phyloP scores from a whole-genome alignment of 1,140 invertebrate genomes.

The Cyclina sinensis region DNA sequence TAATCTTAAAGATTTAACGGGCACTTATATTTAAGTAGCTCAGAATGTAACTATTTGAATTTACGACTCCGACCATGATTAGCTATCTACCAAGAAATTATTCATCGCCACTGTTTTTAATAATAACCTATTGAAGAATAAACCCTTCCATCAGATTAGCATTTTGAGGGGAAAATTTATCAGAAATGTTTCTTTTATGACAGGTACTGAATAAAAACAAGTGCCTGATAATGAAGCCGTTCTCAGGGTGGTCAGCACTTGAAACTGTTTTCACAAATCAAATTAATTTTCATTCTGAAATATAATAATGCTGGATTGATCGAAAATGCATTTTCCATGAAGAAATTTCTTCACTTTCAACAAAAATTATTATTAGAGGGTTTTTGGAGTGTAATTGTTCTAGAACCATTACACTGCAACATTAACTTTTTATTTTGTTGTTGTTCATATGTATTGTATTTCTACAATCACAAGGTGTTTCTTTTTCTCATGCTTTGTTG shows the following conservation, averaged over 20 bases:
- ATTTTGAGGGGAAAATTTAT: conserved; percentile 8
- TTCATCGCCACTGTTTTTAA: conserved; percentile 3
- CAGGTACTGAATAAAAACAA: not conserved
- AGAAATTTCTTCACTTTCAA: too few relatives aligned
- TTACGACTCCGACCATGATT: not conserved
- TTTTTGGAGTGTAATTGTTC: too few relatives aligned
- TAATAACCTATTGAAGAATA: conserved; percentile 26
- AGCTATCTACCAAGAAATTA: not conserved
- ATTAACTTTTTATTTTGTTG: too few relatives aligned
- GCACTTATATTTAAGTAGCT: conserved; percentile 43
- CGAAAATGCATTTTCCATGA: too few relatives aligned
- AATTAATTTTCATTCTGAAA: too few relatives aligned
- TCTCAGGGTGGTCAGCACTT: not conserved
- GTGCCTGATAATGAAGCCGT: conserved; percentile 17
- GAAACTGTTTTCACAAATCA: not conserved
- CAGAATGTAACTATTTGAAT: conserved; percentile 51
- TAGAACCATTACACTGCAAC: too few relatives aligned
- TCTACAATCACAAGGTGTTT: too few relatives aligned
- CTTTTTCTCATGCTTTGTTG: not conserved
- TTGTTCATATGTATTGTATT: too few relatives aligned
- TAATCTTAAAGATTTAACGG: conserved; percentile 38
- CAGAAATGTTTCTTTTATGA: conserved; percentile 41
- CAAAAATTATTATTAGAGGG: too few relatives aligned
- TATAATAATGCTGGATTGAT: too few relatives aligned
- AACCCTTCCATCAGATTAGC: conserved; percentile 9